Evolutionary conservation across 2,888 invertebrate species (phyloP).

Genomic region (Eupeodes luniger): DNA sequence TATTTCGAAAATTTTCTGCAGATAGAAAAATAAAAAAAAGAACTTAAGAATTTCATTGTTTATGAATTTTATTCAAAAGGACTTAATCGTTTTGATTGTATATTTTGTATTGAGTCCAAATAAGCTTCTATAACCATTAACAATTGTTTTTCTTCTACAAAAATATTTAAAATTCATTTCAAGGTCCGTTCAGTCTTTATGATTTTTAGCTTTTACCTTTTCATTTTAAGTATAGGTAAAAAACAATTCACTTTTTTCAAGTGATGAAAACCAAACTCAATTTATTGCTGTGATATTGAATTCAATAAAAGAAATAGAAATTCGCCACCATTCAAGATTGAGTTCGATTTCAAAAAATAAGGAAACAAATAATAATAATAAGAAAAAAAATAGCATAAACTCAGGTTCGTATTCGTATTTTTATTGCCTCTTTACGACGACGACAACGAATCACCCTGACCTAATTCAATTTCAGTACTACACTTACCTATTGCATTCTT

Average conservation of each 20-base stretch:
- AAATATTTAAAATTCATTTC: no score
- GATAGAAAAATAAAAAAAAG: no score
- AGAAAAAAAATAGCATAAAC: neutral
- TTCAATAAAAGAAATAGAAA: neutral
- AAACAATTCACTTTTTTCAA: neutral
- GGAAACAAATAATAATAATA: neutral
- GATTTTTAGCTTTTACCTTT: no score
- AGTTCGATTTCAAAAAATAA: neutral
- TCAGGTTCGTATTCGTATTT: neutral
- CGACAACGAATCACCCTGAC: constrained; percentile 4
- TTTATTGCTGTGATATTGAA: neutral
- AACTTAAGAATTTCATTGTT: no score
- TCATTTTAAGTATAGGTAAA: no score
- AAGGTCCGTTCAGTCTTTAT: no score
- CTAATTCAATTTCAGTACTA: constrained; percentile 11
- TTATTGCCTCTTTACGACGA: constrained; percentile 2
- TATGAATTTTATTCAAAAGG: no score
- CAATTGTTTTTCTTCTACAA: no score
- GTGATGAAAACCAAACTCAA: neutral
- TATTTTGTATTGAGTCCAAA: no score
- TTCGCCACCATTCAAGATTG: neutral
- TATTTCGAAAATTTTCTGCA: no score
- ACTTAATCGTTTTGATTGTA: no score
- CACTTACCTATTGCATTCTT: neutral
- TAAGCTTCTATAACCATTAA: no score